Base-by-base conservation (phyloP, 2,888 invertebrate species). In the Athrips mouffetella region DNA sequence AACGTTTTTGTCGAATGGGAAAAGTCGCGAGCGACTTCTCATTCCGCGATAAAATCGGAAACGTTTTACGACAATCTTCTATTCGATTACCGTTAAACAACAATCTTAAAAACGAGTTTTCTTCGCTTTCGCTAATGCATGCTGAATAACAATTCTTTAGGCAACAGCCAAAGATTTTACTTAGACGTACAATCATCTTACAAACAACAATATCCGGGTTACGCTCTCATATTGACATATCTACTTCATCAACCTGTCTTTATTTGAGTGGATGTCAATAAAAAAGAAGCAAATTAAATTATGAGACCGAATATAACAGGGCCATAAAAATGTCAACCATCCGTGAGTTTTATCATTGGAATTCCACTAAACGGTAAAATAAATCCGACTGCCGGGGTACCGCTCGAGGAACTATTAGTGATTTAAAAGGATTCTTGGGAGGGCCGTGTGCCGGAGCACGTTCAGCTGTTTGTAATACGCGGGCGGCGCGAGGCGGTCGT, bases 41-140 rank as follows among this genome's bases (percentile, higher is more conserved):
- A 82, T 86, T 85, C 75, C 67, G 74, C 78, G 86, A 88, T 88
- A 85, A 88, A 87, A 88, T 88, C 87, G 71, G 76, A 76, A 82
- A 80, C 86, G 78, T 84, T 88, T 86, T 88, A 88, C 87, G 86
- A 84, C 84, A 80, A 85, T 82, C 84, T 84, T 78, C 80, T 78
- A 81, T 85, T 85, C 81, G 84, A 85, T 85, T 83, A 81, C 76
- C 75, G 76, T 85, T 84, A 84, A 86, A 84, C 80, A 85, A 86
- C 80, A 85, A 82, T 80, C 74, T 80, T 70, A 76, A 76, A 79
- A 73, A 69, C 63, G 65, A 70, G 67, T 75, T 74, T 73, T 61
- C 62, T 49, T 62, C 65, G 62, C 57, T 67, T 66, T 64, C 51
- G 21, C 63, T 62, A 60, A 63, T 57, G 54, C 52, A 62, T 45